These are phyloP conservation scores for Selene dorsalis DNA, from an alignment of 2,797 vertebrate species.

Conservation along the genomic window DNA sequence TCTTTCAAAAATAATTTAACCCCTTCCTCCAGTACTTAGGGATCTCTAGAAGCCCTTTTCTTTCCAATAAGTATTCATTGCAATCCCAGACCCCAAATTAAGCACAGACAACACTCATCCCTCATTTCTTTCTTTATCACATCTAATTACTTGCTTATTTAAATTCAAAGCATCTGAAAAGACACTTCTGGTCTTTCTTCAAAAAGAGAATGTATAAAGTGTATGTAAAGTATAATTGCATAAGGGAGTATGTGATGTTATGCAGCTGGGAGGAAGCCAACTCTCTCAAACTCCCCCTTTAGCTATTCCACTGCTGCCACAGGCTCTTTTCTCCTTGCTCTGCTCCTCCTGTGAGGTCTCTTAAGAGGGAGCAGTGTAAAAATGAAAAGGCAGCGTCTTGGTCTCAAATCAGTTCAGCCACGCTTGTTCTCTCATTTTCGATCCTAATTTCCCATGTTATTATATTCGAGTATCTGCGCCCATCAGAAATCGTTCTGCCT, in stretches of 20 bases:
- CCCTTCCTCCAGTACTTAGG: conserved; percentile 5
- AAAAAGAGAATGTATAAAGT: conserved; percentile 30
- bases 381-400: conserved; percentile 34
- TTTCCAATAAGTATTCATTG: conserved; percentile 38
- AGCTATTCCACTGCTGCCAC: conserved; percentile 51
- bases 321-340: conserved; percentile 40
- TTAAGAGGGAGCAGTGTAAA: conserved; percentile 46
- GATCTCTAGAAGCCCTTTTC: conserved; percentile 27
- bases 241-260: conserved; percentile 42
- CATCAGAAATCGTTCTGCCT: conserved; percentile 24
- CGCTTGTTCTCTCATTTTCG: conserved; percentile 43
- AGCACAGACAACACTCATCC: conserved; percentile 26
- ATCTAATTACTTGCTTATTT: conserved; percentile 31
- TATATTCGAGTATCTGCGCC: conserved; percentile 19
- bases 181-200: conserved; percentile 25
- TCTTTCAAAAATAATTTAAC: conserved; percentile 26
- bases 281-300: conserved; percentile 32
- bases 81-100: conserved; percentile 43
- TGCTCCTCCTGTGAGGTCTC: conserved; percentile 43
- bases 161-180: conserved; percentile 52
- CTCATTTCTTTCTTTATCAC: not conserved
- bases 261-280: conserved; percentile 49
- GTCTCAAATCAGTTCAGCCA: conserved; percentile 41
- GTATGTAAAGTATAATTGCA: conserved; percentile 47
- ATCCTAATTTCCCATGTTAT: conserved; percentile 51